phyloP scores from a whole-genome alignment of 2,113 vertebrate species.

The Tamias sibiricus region DNA sequence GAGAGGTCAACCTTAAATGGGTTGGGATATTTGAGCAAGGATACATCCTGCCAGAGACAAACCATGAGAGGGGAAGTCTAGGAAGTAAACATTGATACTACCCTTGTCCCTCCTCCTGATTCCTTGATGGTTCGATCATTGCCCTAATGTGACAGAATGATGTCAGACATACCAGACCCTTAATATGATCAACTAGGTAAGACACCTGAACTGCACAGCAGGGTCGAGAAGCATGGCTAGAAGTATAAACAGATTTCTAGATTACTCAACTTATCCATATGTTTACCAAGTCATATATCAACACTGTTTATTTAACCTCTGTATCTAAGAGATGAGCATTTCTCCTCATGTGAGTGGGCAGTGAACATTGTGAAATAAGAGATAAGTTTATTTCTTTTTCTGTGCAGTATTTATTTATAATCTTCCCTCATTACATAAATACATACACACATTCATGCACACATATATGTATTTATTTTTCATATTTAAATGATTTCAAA shows the following conservation, averaged over 20 bases:
- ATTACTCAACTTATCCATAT: no score
- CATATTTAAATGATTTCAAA: slow-evolving; percentile 4
- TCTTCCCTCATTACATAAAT: no score
- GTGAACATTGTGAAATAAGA: neutral
- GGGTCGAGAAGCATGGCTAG: neutral
- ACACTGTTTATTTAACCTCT: neutral
- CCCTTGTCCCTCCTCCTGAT: neutral
- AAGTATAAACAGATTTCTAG: neutral
- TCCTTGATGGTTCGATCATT: neutral
- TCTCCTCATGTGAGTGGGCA: neutral
- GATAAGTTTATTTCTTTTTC: neutral
- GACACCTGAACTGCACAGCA: neutral
- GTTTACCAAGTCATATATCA: neutral
- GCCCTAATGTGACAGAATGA: neutral
- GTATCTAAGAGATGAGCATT: neutral
- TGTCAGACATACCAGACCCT: neutral
- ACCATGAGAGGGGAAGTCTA: neutral
- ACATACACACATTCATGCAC: neutral
- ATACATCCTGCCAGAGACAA: neutral
- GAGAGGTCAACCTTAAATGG: neutral
- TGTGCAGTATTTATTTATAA: neutral
- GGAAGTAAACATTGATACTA: neutral
- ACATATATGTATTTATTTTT: neutral
- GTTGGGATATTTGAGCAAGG: neutral
- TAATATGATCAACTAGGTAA: neutral